Conservation (phyloP, 2,888 invertebrate genomes). For the Lepidocyrtinus sp. region DNA sequence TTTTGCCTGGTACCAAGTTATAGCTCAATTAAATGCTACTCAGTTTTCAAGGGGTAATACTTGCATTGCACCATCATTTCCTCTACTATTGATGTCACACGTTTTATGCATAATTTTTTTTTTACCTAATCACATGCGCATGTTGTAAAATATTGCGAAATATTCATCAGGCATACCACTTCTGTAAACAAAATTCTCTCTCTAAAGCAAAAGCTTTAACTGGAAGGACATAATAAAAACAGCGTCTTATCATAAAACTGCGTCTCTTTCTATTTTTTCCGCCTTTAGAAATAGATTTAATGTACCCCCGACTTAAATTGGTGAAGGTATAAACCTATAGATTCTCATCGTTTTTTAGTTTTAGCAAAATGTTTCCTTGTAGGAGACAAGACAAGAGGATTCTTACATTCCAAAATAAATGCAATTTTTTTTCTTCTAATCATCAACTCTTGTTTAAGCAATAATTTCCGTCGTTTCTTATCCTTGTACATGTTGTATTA, state of each 20-base stretch:
- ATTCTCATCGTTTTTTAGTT: not conserved
- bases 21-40: too few species aligned
- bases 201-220: not conserved
- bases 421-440: constrained; percentile 2
- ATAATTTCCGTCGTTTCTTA: constrained; percentile 12
- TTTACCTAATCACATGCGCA: too few species aligned
- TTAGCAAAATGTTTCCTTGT: not conserved
- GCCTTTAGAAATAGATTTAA: too few species aligned
- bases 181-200: not conserved
- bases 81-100: too few species aligned
- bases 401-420: not conserved
- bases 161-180: not conserved
- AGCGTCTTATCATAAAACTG: not conserved
- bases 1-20: too few species aligned
- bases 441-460: not conserved
- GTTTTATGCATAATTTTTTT: too few species aligned
- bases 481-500: not conserved
- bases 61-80: too few species aligned
- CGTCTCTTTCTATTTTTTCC: too few species aligned
- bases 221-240: not conserved
- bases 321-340: too few species aligned
- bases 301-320: too few species aligned
- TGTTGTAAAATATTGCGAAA: too few species aligned
- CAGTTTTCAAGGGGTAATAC: too few species aligned
- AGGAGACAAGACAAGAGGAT: not conserved